Evolutionary conservation across 2,113 vertebrate species (phyloP), one percentile per base, ranked within the genome.

Genomic region (Arizona elegans): DNA sequence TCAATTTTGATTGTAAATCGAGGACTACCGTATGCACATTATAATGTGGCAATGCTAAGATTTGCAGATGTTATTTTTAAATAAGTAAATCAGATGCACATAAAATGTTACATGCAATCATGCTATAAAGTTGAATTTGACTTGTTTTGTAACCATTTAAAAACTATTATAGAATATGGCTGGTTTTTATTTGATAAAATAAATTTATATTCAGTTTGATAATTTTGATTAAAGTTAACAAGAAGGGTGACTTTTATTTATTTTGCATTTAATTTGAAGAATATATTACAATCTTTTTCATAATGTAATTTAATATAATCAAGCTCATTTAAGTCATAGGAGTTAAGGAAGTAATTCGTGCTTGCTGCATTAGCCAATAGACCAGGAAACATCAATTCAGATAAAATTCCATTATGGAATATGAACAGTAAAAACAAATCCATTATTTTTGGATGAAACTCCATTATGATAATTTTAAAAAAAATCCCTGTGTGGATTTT

Each of bases 381-480:
- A 24, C 21, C 92, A 50, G 94, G 91, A 94, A 95, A 86, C 91
- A 54, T 50, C 54, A 91, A 87, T 92, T 17, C 38, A 33, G 91
- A 91, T 1, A 38, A 86, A 29, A 75, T 55, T 47, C n/a, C 43
- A 65, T 85, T 85, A 2, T 13, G 24, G 7, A 1, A 12, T 93
- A 88, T 62, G 88, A 23, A 88, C 52, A 88, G 33, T 88, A 23
- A 87, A 93, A 94, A 56, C 56, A 90, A 90, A 59, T 29, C 43
- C n/a, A 54, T 87, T 65, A 54, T 87, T 86, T 90, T 87, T 87
- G 55, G 47, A 54, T 65, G 56, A 54, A 90, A 90, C 26, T 26
- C 54, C 23, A n/a, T 93, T 53, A 50, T 87, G 23, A 53, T n/a
- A 43, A 43, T 52, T 86, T 86, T 2, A 50, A 88, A 92, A 65